Base-by-base conservation (phyloP, 1,140 invertebrate species). In the Cecropterus lyciades region DNA sequence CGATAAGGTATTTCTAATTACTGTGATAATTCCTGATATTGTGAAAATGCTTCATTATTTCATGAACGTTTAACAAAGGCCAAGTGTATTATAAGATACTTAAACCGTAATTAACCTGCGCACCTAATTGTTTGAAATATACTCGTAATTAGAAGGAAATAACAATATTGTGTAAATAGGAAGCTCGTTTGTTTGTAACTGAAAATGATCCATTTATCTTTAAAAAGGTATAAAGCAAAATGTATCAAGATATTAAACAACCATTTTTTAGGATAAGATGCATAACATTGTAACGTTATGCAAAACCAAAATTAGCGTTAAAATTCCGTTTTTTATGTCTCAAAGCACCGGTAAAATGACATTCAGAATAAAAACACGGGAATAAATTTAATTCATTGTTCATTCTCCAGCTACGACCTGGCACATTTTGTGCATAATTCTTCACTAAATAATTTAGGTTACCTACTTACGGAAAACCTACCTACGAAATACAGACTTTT, bases 371-470 rank as follows among this genome's bases (percentile, higher is more conserved):
- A 57, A 56, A 45, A 45, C 24, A 57, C 40, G 16, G n/a, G 42
- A 45, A 57, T 57, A 57, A 30, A 57, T 30, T 45, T 43, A 56
- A 27, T 45, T 45, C 16, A 45, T 45, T 57, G 16, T 20, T 17
- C 17, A 30, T 51, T 27, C 40, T 11, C 20, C 45, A 4, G 55
- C 20, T 57, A 5, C 13, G 55, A 57, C 40, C 20, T 57, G 55
- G 55, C 55, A 45, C 42, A 11, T 45, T 45, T 27, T 27, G 40
- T 56, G 53, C 53, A 56, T 56, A 43, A 56, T 56, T 43, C 37
- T 56, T 56, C 13, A 7, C 53, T 56, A 43, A 56, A 51, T 51
- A 43, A 55, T 42, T 37, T 55, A 20, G 33, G 15, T 55, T 40
- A 20, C 30, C 51, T 53, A 53, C 52, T 40, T 55, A n/a, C 37